Conservation (phyloP, 2,888 invertebrate species). For the Panopea generosa region DNA sequence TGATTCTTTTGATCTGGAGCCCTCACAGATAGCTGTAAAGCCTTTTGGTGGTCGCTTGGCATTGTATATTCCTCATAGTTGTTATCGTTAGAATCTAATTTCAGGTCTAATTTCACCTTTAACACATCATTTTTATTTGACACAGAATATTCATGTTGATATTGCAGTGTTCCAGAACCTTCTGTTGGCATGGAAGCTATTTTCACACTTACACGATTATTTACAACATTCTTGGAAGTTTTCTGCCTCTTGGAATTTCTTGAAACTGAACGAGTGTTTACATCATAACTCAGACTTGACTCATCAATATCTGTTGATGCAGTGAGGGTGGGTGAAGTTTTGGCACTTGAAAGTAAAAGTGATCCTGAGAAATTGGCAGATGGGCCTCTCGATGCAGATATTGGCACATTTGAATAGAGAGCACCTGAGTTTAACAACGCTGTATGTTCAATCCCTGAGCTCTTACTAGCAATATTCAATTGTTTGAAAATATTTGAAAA, state of each 20-base stretch:
- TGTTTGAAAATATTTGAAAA: no score
- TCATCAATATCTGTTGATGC: no score
- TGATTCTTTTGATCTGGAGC: constrained; percentile 86
- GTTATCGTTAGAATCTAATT: background rate
- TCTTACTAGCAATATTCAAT: no score
- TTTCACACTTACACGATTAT: background rate
- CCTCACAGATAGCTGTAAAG: constrained; percentile 54
- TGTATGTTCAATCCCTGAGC: constrained; percentile 23
- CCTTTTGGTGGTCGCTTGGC: background rate
- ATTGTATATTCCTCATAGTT: background rate
- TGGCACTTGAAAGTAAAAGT: no score
- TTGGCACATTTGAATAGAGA: background rate
- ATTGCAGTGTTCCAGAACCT: background rate
- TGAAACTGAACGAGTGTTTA: no score
- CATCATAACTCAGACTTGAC: no score
- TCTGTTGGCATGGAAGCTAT: background rate
- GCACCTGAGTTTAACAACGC: constrained; percentile 22
- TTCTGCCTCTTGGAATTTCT: constrained; percentile 6
- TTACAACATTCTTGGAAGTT: constrained; percentile 18
- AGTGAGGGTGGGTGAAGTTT: no score
- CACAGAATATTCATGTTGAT: background rate
- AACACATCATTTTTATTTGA: background rate
- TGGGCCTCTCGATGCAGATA: no score
- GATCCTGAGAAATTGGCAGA: no score
- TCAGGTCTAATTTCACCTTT: background rate